Conservation (phyloP, 2,888 invertebrate genomes). For the Bibio marci region DNA sequence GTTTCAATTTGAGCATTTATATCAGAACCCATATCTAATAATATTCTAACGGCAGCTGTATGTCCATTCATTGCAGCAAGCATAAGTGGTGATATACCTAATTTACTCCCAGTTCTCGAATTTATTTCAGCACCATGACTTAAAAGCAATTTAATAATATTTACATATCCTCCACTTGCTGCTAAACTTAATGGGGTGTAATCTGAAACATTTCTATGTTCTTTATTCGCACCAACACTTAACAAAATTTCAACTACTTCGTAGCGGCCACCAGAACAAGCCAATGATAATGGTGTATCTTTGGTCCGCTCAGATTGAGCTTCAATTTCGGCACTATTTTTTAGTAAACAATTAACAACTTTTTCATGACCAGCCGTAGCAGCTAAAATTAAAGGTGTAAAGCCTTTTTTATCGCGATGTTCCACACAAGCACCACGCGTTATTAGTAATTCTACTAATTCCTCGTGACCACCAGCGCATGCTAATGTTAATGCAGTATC, state of each 20-base stretch:
- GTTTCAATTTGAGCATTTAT: constrained; percentile 99
- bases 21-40: constrained; percentile 95
- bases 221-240: constrained; percentile 83
- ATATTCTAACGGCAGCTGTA: constrained; percentile 80
- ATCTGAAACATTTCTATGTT: constrained; percentile 96
- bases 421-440: constrained; percentile 91
- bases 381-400: constrained; percentile 91
- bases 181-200: constrained; percentile 98
- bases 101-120: constrained; percentile 88
- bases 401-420: constrained; percentile 97
- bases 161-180: constrained; percentile 95
- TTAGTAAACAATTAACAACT: constrained; percentile 78
- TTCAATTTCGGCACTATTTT: constrained; percentile 92
- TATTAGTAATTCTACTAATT: constrained; percentile 81
- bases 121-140: constrained; percentile 96
- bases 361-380: constrained; percentile 91
- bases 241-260: constrained; percentile 89
- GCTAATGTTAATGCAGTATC: constrained; percentile 96
- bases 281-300: constrained; percentile 92
- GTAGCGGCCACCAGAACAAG: constrained; percentile 92
- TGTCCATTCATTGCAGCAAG: constrained; percentile 99
- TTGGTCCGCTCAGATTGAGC: constrained; percentile 98
- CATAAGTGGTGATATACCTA: constrained; percentile 98
- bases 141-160: constrained; percentile 87
- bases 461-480: constrained; percentile 93